Evolutionary conservation across 2,888 invertebrate genomes (phyloP), one percentile per base, ranked within the genome.

Genomic region (Macrostomum cliftonense): DNA sequence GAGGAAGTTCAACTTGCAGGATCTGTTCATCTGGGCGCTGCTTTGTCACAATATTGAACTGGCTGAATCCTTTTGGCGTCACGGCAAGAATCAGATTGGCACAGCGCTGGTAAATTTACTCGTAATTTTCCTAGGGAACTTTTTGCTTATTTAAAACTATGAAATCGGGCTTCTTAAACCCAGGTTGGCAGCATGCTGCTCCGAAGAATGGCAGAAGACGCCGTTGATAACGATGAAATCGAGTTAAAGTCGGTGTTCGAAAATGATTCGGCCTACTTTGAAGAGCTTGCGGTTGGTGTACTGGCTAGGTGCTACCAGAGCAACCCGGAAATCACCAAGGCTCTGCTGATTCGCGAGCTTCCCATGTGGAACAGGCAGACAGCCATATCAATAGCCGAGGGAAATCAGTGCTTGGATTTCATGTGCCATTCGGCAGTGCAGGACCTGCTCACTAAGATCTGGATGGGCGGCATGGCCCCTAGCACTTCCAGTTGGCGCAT

Each of bases 21-120:
- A 70, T 39, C 58, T 70, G 36, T 67, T 70, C 52, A 46, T 65
- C 2, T 69, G 67, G 67, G 63, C 68, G 0, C 52, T 69, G 9
- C 56, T 70, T n/a, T 57, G 67, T 45, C 64, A 69, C 56, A 56
- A 65, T 20, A 53, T 57, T 12, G 58, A 59, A n/a, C 54, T 70
- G 44, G 67, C 63, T 12, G 49, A 28, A 36, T 53, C 68, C 43
- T 64, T 69, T 54, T 68, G 69, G 65, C 60, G 56, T 48, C 46
- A 53, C 2, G 63, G 65, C 14, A 53, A 55, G 37, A 63, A 68
- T 53, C 68, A 67, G 44, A 57, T 69, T 17, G 66, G 55, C 42
- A 45, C 44, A 11, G 46, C 43, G 12, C 45, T 51, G 21, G 28
- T 28, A 9, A 4, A 28, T 28, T 28, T 7, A 28, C n/a, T n/a